phyloP scores from a whole-genome alignment of 2,797 vertebrate genomes.

The Nannoperca australis region DNA sequence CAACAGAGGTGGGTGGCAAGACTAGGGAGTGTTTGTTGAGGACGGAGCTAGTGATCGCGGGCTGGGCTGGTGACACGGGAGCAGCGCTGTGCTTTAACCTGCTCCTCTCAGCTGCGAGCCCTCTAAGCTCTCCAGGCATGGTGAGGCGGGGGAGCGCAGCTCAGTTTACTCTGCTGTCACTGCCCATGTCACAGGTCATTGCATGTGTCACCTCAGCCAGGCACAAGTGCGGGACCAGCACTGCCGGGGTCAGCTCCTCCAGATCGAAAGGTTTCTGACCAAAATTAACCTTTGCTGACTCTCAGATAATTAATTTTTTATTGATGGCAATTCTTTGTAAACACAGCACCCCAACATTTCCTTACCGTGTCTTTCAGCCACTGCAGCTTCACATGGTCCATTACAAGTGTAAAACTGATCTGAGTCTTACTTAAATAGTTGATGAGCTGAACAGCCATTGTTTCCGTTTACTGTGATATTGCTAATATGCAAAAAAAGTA shows the following conservation, averaged over 20 bases:
- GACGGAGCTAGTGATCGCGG: conserved; percentile 59
- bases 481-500: too few species aligned
- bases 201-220: conserved; percentile 86
- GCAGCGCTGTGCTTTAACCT: conserved; percentile 60
- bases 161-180: conserved; percentile 90
- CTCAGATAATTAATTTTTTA: conserved; percentile 96
- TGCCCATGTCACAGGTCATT: conserved; percentile 93
- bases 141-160: conserved; percentile 84
- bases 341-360: conserved; percentile 58
- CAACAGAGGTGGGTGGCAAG: conserved; percentile 76
- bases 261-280: conserved; percentile 93
- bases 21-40: conserved; percentile 65
- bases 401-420: not conserved
- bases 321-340: conserved; percentile 88
- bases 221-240: conserved; percentile 87
- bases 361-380: conserved; percentile 37
- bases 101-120: conserved; percentile 70
- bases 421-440: not conserved
- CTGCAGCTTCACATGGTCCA: conserved; percentile 29
- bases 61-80: conserved; percentile 64
- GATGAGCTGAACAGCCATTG: not conserved
- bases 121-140: conserved; percentile 82
- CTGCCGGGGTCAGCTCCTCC: conserved; percentile 88
- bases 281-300: conserved; percentile 95
- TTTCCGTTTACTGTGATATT: conserved; percentile 2